Base-by-base conservation (phyloP, 2,113 vertebrate species). In the Ancistrus triradiatus region DNA sequence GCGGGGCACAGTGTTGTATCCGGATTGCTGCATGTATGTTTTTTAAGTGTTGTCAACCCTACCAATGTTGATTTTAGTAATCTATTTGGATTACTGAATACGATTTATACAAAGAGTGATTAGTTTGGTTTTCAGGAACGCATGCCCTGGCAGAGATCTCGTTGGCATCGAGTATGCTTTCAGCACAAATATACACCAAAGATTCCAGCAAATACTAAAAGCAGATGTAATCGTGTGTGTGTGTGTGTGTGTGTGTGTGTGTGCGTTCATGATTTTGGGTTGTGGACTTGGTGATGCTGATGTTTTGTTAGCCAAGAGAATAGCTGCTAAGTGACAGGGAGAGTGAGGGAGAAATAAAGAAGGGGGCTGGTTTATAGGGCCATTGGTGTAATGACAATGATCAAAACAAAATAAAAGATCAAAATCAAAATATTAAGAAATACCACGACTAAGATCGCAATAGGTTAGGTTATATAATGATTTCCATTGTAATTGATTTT, bases 221-320 rank as follows among this genome's bases (percentile, higher is more conserved):
- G 27, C 37, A 25, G 17, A 47, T 25, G 55, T n/a, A n/a, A n/a
- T n/a, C 14, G 27, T 31, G 27, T 3, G 27, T 59, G 33, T 53
- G 35, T 67, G 31, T 51, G 33, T 10, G 18, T 49, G 25, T 52
- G 56, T 22, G 18, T 42, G 57, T 44, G 38, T 50, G 14, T 46
- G 27, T 13, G 22, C 43, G 22, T 40, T 27, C 37, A 18, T 31
- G 3, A 4, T 31, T 31, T 31, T n/a, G n/a, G n/a, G n/a, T n/a
- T n/a, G n/a, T n/a, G n/a, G n/a, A n/a, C n/a, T n/a, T n/a, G n/a
- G n/a, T n/a, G n/a, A n/a, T n/a, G n/a, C n/a, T n/a, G n/a, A n/a
- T n/a, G n/a, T n/a, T n/a, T n/a, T n/a, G n/a, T n/a, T n/a, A n/a
- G n/a, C n/a, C n/a, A n/a, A n/a, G n/a, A n/a, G n/a, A n/a, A n/a